Base-by-base conservation (phyloP, 37 sponge, comb jelly and placozoan species). In the Haliclona indistincta region DNA sequence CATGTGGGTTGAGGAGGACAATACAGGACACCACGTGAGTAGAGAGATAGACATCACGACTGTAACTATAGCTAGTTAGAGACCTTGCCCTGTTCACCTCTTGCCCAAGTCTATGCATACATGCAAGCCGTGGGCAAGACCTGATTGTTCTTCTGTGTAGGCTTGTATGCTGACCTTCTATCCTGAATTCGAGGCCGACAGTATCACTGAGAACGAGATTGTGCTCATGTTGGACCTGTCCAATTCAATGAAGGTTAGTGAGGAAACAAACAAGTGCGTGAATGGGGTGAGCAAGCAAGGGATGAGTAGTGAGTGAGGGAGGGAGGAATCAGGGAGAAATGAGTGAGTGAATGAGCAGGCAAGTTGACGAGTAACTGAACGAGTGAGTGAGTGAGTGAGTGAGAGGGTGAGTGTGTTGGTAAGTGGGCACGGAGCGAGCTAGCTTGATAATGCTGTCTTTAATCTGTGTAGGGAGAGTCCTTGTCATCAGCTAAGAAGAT, bases 131-230 rank as follows among this genome's bases (percentile, higher is more conserved):
- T 17, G 13, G 15, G 10, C 10, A 10, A 47, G 13, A 29, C 20
- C 43, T 30, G 17, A 10, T n/a, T 67, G 23, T 30, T 23, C 28
- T 13, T 70, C 35, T 34, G 22, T 64, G 1, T 43, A 98, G 91
- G 99, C 99, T 3, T 95, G 95, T 41, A 98, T 98, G 99, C 86
- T 98, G 72, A 95, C 99, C 1, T 98, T 98, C 87, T 98, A 94
- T 72, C 99, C 99, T 19, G 98, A 97, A 67, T 90, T 97, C 58
- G 92, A 94, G 55, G 91, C 77, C 29, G 92, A 89, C 38, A 34
- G 29, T 2, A 81, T 81, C 13, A 42, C 77, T 2, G 81, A 80
- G 49, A 85, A 82, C 78, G 89, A 91, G 45, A 80, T 97, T 53
- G 67, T 90, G 60, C 71, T 97, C 33, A 36, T 97, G 33, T 68